Evolutionary conservation across 2,888 invertebrate genomes (phyloP), one percentile per base, ranked within the genome.

Genomic region (Agrotis segetum): DNA sequence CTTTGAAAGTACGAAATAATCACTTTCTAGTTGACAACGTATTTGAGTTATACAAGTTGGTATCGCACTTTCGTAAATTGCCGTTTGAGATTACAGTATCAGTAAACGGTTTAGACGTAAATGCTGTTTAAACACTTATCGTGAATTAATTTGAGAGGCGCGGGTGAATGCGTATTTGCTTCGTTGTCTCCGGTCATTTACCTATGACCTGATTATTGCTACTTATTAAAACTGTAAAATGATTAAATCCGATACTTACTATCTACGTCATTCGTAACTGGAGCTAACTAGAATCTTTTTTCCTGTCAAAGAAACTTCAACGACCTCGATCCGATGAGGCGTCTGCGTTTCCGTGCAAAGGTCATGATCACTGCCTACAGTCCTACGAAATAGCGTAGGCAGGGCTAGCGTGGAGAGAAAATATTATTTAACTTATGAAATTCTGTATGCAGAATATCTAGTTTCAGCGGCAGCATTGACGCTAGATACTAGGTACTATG

Each of bases 1-100:
- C 82, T 82, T 79, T 65, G 85, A 85, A 82, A 83, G 85, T 77
- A 76, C 69, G 34, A 85, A 85, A 82, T 82, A 85, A 85, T 82
- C 63, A 82, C 84, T 85, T 82, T 85, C 85, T 80, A 85, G 74
- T 82, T 79, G 82, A 83, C 74, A 78, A 72, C 65, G 63, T 72
- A 75, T 67, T 77, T 71, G 61, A 67, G 66, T 75, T 83, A 70
- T 58, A 81, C 81, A 67, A 72, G 78, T 64, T 44, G 52, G 68
- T 72, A 62, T 66, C 49, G 24, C 29, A 74, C 64, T 79, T 77
- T 74, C 71, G 68, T 82, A 75, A 82, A 84, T 74, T 82, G 66
- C 52, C 71, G 79, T 74, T 67, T 71, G 68, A 62, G 71, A 80
- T 80, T 67, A 68, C 69, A 65, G 55, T 64, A 67, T 77, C 79